Evolutionary conservation across 2,113 vertebrate species (phyloP).

Genomic region (Tachysurus fulvidraco): DNA sequence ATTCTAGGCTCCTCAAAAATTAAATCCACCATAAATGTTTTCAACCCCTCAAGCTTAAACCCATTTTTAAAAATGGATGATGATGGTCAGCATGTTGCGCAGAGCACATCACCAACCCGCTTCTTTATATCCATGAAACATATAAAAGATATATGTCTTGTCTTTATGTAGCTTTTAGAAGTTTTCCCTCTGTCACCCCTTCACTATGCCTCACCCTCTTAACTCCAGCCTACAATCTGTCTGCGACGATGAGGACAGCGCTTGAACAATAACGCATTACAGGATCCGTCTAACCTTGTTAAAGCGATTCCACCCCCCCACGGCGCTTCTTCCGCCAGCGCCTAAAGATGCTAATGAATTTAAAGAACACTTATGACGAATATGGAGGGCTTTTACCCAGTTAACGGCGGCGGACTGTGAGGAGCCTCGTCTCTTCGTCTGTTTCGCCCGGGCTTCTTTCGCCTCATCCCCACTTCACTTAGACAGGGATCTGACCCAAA

Average conservation of each 20-base stretch:
- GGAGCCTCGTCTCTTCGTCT: conserved; percentile 74
- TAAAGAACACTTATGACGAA: conserved; percentile 84
- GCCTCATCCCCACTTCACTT: conserved; percentile 61
- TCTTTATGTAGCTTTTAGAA: conserved; percentile 9
- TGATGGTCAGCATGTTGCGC: not conserved
- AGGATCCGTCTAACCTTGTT: conserved; percentile 77
- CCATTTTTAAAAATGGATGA: not conserved
- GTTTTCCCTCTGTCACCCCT: conserved; percentile 2
- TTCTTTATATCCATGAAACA: not conserved
- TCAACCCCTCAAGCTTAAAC: not conserved
- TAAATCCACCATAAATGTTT: not conserved
- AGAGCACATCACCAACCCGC: not conserved
- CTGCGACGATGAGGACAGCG: conserved; percentile 71
- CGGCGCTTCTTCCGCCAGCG: conserved; percentile 74
- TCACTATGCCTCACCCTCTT: not conserved
- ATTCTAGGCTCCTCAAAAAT: not conserved
- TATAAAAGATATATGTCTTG: not conserved
- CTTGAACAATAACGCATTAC: conserved; percentile 74
- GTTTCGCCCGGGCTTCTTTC: conserved; percentile 67
- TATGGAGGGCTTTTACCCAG: conserved; percentile 81
- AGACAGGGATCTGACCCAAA: conserved; percentile 70
- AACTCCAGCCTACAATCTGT: conserved; percentile 42
- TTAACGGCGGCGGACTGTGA: conserved; percentile 74
- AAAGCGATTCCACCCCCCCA: conserved; percentile 71
- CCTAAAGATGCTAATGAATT: conserved; percentile 82